These are phyloP conservation scores for Sorex araneus DNA, from an alignment of 2,113 vertebrate species.

Conservation along the genomic window DNA sequence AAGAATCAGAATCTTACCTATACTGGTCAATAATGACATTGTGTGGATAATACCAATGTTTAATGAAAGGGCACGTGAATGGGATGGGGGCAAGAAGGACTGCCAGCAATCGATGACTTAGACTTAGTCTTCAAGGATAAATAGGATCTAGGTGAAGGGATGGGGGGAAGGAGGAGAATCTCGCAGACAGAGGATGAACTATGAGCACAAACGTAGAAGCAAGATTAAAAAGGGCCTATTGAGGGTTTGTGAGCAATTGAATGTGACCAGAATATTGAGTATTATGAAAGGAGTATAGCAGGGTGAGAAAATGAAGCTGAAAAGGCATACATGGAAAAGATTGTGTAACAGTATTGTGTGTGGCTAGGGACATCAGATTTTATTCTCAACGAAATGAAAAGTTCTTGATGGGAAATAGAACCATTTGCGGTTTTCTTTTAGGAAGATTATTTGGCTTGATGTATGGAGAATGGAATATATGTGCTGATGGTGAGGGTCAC, in stretches of 20 bases:
- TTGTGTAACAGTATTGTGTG: not conserved
- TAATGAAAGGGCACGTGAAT: not conserved
- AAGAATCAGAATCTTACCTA: not conserved
- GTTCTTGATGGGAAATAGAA: not conserved
- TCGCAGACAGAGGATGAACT: not conserved
- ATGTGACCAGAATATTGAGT: not conserved
- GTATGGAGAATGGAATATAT: not conserved
- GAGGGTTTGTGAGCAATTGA: not conserved
- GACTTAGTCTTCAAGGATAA: not conserved
- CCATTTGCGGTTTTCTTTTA: not conserved
- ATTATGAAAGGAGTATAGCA: not conserved
- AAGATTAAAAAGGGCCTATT: not conserved
- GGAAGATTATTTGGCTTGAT: slow-evolving; percentile 27
- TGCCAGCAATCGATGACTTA: slow-evolving; percentile 25
- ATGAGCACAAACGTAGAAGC: not conserved
- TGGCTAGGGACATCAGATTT: not conserved
- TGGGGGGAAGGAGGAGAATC: not conserved
- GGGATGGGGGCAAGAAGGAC: not conserved
- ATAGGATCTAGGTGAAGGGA: not conserved
- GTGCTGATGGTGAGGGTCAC: not conserved
- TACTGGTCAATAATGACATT: not conserved
- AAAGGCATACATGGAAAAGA: not conserved
- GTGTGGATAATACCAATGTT: not conserved
- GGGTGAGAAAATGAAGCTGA: slow-evolving; percentile 15
- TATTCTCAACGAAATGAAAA: not conserved